Evolutionary conservation across 2,797 vertebrate genomes (phyloP), one percentile per base, ranked within the genome.

Genomic region (Eleutherodactylus coqui): DNA sequence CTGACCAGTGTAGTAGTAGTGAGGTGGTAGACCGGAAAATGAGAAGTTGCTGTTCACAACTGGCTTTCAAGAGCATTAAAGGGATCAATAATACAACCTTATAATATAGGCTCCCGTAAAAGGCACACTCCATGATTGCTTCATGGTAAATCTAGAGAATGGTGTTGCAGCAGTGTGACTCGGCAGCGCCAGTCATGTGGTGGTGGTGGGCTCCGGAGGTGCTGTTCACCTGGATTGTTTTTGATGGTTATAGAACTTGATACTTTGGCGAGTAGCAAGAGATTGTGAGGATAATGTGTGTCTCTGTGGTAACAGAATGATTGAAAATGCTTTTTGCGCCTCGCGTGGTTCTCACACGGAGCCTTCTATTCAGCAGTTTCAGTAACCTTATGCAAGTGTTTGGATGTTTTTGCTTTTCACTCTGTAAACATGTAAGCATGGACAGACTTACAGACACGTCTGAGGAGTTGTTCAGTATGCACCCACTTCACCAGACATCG

Each of bases 81-180:
- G 21, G 27, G 55, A 86, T 86, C 79, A 86, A 86, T 82, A 62
- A 62, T 38, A 43, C 79, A 86, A 82, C 79, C 45, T 82, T 67
- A 58, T 45, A 45, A 36, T 62, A 76, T 24, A 29, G 16, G 47
- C 77, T 82, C 79, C 85, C 67, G 85, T 82, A 86, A 82, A n/a
- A 69, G 79, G n/a, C 73, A 36, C 45, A 82, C 29, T 10, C 41
- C n/a, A 16, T 27, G 47, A 80, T 85, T 72, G 45, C 79, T 82
- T 86, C 79, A 77, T 82, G 70, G 67, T 41, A 45, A 36, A 78
- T n/a, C n/a, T n/a, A 73, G 38, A 55, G 80, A n/a, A 45, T 17
- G 4, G 51, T 83, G 51, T 75, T 21, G 32, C 51, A 73, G 34
- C 24, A 53, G 29, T 19, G 60, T 49, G 27, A 16, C 75, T 51